Percentiles rank a stretch among this genome's conserved stretches.
Evolutionary conservation across 2,113 vertebrate genomes (phyloP).

Genomic region (Channa maculata): DNA sequence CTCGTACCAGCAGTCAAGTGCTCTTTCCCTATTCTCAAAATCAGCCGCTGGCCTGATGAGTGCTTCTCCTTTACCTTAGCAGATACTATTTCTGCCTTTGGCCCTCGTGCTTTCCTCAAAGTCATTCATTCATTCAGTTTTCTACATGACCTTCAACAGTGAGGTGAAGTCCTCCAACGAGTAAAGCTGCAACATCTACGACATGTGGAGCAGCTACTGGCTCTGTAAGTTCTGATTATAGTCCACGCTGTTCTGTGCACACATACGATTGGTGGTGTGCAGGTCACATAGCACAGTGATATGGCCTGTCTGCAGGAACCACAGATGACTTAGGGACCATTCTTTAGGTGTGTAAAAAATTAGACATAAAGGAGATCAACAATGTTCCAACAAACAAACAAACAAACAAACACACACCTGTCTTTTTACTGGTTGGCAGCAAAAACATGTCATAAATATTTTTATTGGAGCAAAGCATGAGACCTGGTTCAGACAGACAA

Average conservation of each 20-base stretch:
- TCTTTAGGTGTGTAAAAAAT: not conserved
- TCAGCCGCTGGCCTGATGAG: slow-evolving; percentile 50
- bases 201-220: not conserved
- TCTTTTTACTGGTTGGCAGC: not conserved
- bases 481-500: not conserved
- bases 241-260: slow-evolving; percentile 5
- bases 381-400: too few species aligned
- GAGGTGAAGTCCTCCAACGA: not conserved
- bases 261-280: not conserved
- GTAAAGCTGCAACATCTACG: not conserved
- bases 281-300: not conserved
- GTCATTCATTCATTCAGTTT: slow-evolving; percentile 34
- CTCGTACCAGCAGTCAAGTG: slow-evolving; percentile 37
- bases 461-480: not conserved
- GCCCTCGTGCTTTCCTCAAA: slow-evolving; percentile 60
- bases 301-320: not conserved
- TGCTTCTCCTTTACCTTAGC: slow-evolving; percentile 44
- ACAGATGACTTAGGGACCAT: not conserved
- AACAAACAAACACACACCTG: not conserved
- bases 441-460: not conserved
- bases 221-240: slow-evolving; percentile 4
- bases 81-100: slow-evolving; percentile 48
- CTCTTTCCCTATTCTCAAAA: slow-evolving; percentile 20
- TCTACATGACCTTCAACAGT: slow-evolving; percentile 5
- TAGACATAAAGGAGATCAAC: too few species aligned